Evolutionary conservation across 2,113 vertebrate genomes (phyloP), one percentile per base, ranked within the genome.

Genomic region (Pavo muticus): DNA sequence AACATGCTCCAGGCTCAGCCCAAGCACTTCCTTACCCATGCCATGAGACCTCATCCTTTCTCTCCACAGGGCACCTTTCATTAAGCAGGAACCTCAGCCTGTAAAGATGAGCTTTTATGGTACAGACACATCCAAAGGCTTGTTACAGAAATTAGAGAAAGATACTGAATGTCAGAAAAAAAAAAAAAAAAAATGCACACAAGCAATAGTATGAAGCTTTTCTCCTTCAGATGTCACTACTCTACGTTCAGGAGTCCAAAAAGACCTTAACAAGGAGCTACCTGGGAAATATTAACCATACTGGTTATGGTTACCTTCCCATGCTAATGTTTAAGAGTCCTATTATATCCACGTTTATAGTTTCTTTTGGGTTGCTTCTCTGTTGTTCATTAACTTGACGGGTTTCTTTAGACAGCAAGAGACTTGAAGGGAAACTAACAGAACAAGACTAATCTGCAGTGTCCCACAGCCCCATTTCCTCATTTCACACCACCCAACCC

Each of bases 221-320:
- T 77, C n/a, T 32, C 9, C 19, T 60, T 83, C 56, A 70, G 3
- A 2, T 74, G 21, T 35, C n/a, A 71, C 20, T 12, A 63, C 30
- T 70, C 19, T 7, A 21, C 0, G 0, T 61, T 50, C 37, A 61
- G 76, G 50, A 50, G 11, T 0, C 2, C 24, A 90, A 10, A 4
- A 29, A 45, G 50, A 84, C 9, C 47, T 77, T 50, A 81, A 7
- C 10, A 71, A 81, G 76, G 84, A 61, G 15, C 2, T 40, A 44
- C 3, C 6, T 1, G 6, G 12, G 16, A 48, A 81, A 89, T 81
- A 84, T 56, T 32, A 84, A 32, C 35, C 32, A 9, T 54, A 54
- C 52, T 54, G 52, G 14, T 54, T 54, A 29, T 29, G 52, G 52
- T 14, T 54, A 29, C 52, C 15, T 29, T 54, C 30, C 19, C 56